phyloP scores from a whole-genome alignment of 2,113 vertebrate species.

The Zapus hudsonius region DNA sequence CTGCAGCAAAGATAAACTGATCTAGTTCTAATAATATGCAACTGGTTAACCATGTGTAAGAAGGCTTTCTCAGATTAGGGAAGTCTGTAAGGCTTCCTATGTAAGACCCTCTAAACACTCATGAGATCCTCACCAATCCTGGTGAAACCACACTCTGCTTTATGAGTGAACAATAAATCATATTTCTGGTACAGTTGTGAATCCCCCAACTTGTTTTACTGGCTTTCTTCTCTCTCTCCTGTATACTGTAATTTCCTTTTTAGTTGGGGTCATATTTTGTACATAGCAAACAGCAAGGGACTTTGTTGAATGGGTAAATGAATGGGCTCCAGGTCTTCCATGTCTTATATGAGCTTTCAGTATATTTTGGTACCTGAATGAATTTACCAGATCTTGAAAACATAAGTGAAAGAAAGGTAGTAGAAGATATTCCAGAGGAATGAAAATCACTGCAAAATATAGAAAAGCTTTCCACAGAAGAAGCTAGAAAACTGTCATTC shows the following conservation, averaged over 20 bases:
- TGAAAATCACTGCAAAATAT: constrained; percentile 16
- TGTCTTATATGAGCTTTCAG: not conserved
- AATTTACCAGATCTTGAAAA: not conserved
- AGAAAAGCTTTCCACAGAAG: not conserved
- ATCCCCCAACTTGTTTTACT: not conserved
- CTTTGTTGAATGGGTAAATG: not conserved
- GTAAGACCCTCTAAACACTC: not conserved
- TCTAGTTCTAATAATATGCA: not conserved
- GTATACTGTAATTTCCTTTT: not conserved
- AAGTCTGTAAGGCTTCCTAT: accelerated
- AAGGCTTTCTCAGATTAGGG: not conserved
- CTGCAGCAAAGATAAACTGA: not conserved
- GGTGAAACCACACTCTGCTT: not conserved
- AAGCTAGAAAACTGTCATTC: not conserved
- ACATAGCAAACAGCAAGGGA: not conserved
- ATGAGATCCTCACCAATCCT: not conserved
- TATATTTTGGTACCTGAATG: not conserved
- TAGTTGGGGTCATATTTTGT: not conserved
- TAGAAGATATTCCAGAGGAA: not conserved
- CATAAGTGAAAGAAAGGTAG: not conserved
- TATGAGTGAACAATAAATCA: not conserved
- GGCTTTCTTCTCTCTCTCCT: not conserved
- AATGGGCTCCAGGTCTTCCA: not conserved
- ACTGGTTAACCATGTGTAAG: not conserved
- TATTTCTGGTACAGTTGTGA: not conserved